Evolutionary conservation across 2,888 invertebrate species (phyloP), one percentile per base, ranked within the genome.

Genomic region (Willowsia nigromaculata): DNA sequence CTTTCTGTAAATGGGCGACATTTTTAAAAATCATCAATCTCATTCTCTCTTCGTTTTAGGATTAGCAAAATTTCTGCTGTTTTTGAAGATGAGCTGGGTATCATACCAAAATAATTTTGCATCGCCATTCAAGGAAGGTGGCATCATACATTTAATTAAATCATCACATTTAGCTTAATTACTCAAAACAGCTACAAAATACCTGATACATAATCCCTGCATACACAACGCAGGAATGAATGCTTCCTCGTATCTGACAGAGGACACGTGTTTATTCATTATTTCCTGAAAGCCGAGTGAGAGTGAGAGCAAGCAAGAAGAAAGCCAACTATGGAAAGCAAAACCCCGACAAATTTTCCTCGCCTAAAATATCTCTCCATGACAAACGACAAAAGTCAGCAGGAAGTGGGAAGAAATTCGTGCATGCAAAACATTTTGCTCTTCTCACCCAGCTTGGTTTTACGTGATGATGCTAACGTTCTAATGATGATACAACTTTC

Each of bases 321-420:
- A 50, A 85, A 85, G 53, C 18, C n/a, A n/a, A n/a, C n/a, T 13
- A 1, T 37, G 11, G 37, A 71, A 43, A 88, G 74, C 47, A 83
- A 50, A 47, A 13, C 33, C 85, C 65, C 84, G 71, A 78, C 68
- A 76, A 68, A 76, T 30, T 76, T 50, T 76, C 18, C 62, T 62
- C 47, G 22, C 71, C 68, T 71, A 71, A 85, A n/a, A n/a, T n/a
- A n/a, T n/a, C n/a, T n/a, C n/a, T 74, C 59, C 62, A 74, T 89
- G 89, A 89, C 89, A 89, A 89, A 89, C 85, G 85, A 85, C 82
- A 68, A 76, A 85, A 89, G 89, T 81, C 85, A 89, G 89, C 89
- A 89, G 85, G 89, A 89, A 89, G 85, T 80, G 76, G 82, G 78
- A 27, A 59, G 81, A 62, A 65, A 47, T 62, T 65, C 62, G 37